Percentiles rank a stretch among this genome's conserved stretches.
phyloP scores from a whole-genome alignment of 2,888 invertebrate genomes.

The Brachyptera risi region DNA sequence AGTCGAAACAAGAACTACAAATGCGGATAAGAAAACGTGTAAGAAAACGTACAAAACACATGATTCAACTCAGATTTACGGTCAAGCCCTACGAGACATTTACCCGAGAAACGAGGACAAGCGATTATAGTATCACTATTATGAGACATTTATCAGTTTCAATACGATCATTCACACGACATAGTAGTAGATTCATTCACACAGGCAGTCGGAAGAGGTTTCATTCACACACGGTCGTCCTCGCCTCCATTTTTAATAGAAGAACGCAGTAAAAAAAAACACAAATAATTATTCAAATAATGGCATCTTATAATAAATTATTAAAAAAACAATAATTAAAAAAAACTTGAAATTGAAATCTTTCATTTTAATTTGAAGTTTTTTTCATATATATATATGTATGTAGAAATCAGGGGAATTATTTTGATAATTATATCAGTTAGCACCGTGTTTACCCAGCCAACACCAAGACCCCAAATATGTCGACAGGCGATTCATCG shows the following conservation, averaged over 20 bases:
- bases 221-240: slow-evolving; percentile 26
- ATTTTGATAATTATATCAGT: slow-evolving; percentile 14
- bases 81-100: not conserved
- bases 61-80: not conserved
- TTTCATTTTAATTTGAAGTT: not conserved
- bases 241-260: slow-evolving; percentile 15
- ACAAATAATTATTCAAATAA: not conserved
- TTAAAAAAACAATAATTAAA: not conserved
- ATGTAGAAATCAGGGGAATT: slow-evolving; percentile 9
- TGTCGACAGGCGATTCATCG: slow-evolving; percentile 7
- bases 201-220: slow-evolving; percentile 20
- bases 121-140: not conserved
- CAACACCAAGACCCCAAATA: slow-evolving; percentile 23
- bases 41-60: no score
- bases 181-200: slow-evolving; percentile 6
- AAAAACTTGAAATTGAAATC: not conserved
- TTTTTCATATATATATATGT: no score
- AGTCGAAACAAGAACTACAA: no score
- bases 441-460: slow-evolving; percentile 25
- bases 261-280: not conserved
- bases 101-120: slow-evolving; percentile 14
- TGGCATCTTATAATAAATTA: slow-evolving; percentile 12
- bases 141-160: slow-evolving; percentile 9
- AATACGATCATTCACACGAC: slow-evolving; percentile 4
- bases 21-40: no score